Evolutionary conservation across 2,797 vertebrate genomes (phyloP).

Genomic region (Cossypha caffra): DNA sequence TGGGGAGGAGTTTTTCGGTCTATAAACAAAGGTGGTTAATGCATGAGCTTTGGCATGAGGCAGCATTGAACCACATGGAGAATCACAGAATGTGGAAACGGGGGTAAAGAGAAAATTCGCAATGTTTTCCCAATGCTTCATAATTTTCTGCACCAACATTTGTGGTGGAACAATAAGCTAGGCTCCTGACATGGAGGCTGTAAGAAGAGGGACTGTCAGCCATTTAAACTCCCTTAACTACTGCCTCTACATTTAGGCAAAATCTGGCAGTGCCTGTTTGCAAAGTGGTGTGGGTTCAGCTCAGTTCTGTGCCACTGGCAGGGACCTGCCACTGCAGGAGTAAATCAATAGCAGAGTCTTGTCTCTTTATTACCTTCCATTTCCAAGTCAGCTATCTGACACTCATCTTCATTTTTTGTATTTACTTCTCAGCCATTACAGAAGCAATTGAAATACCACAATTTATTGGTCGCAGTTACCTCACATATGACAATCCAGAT

Average conservation of each 20-base stretch:
- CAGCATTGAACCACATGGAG: neutral
- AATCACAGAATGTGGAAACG: neutral
- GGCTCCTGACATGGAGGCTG: neutral
- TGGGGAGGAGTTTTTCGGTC: neutral
- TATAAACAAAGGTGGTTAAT: neutral
- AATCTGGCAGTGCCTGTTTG: neutral
- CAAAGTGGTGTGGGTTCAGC: neutral
- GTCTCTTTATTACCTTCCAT: neutral
- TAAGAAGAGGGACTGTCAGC: neutral
- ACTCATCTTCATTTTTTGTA: neutral
- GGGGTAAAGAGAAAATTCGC: neutral
- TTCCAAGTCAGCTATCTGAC: neutral
- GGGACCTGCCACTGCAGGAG: neutral
- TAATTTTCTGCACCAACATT: neutral
- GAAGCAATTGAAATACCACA: conserved; percentile 96
- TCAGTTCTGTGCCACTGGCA: neutral
- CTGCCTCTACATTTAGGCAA: neutral
- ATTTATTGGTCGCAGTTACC: conserved; percentile 94
- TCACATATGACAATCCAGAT: conserved; percentile 88
- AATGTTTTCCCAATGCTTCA: neutral
- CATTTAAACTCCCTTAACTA: neutral
- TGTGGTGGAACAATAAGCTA: neutral
- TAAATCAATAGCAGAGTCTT: neutral
- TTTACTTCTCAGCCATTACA: conserved; percentile 83
- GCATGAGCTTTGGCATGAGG: neutral